phyloP scores from a whole-genome alignment of 2,888 invertebrate species.

The Hermaeophaga mercurialis region DNA sequence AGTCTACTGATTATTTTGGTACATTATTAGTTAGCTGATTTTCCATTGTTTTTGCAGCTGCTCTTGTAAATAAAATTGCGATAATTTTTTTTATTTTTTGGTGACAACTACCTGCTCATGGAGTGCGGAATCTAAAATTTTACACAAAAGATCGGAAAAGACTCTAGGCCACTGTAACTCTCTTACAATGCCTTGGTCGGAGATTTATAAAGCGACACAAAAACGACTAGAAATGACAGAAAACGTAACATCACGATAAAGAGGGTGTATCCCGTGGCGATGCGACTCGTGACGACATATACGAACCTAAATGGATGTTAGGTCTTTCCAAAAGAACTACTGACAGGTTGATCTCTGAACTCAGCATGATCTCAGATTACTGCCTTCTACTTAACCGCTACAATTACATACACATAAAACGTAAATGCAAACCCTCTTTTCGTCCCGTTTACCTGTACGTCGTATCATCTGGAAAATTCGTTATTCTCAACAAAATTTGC shows the following conservation, averaged over 20 bases:
- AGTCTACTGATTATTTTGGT: too few relatives aligned
- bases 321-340: constrained; percentile 46
- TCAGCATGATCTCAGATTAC: constrained; percentile 48
- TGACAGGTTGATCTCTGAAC: constrained; percentile 50
- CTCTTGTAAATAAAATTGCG: too few relatives aligned
- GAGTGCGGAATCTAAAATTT: too few relatives aligned
- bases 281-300: constrained; percentile 44
- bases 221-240: constrained; percentile 20
- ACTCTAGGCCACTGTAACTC: too few relatives aligned
- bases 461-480: constrained; percentile 1
- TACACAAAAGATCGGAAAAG: too few relatives aligned
- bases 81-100: too few relatives aligned
- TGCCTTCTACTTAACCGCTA: constrained; percentile 44
- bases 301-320: constrained; percentile 52
- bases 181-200: too few relatives aligned
- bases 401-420: constrained; percentile 24
- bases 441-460: constrained; percentile 12
- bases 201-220: too few relatives aligned
- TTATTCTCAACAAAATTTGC: constrained; percentile 9
- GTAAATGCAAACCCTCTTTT: constrained; percentile 7
- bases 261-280: constrained; percentile 46
- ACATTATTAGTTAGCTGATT: too few relatives aligned
- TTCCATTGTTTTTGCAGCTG: too few relatives aligned
- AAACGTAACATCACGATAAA: constrained; percentile 40
- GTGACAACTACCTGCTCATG: too few relatives aligned